Conservation (phyloP, 1,140 invertebrate species). For the Sarcophaga peregrina region DNA sequence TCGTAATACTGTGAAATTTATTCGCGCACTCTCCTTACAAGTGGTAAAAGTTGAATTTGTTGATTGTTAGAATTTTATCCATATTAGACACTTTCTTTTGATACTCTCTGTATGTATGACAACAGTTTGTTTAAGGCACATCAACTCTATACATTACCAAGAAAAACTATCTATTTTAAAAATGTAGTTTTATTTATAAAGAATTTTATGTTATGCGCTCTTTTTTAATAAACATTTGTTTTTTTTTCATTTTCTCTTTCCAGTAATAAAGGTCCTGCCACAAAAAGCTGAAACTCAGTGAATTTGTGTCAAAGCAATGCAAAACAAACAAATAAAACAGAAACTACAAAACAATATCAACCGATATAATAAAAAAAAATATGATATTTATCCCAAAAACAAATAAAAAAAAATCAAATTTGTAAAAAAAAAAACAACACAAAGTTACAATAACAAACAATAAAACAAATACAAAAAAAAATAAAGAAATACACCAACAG, state of each 20-base stretch:
- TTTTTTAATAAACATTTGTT: not conserved
- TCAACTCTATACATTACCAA: too few species aligned
- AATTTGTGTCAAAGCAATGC: slow-evolving; percentile 62
- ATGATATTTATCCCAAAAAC: slow-evolving; percentile 36
- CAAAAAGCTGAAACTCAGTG: slow-evolving; percentile 66
- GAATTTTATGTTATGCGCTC: too few species aligned
- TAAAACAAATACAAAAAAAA: slow-evolving; percentile 16
- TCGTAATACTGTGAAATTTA: too few species aligned
- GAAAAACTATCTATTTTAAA: too few species aligned
- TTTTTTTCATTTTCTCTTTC: slow-evolving; percentile 29
- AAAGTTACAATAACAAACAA: slow-evolving; percentile 30
- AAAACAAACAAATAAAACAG: slow-evolving; percentile 61
- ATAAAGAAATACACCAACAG: slow-evolving; percentile 41
- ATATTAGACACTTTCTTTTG: too few species aligned
- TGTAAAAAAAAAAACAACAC: slow-evolving; percentile 31
- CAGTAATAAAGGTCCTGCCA: slow-evolving; percentile 63
- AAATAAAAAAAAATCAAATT: slow-evolving; percentile 11
- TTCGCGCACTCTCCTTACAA: too few species aligned
- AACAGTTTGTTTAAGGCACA: too few species aligned
- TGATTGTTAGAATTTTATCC: too few species aligned
- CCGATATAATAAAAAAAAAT: slow-evolving; percentile 36
- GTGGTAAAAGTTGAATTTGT: too few species aligned
- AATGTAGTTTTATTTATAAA: too few species aligned
- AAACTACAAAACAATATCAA: slow-evolving; percentile 37
- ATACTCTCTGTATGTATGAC: too few species aligned